phyloP scores from a whole-genome alignment of 1,140 invertebrate genomes.

The Sarcophaga bullata region DNA sequence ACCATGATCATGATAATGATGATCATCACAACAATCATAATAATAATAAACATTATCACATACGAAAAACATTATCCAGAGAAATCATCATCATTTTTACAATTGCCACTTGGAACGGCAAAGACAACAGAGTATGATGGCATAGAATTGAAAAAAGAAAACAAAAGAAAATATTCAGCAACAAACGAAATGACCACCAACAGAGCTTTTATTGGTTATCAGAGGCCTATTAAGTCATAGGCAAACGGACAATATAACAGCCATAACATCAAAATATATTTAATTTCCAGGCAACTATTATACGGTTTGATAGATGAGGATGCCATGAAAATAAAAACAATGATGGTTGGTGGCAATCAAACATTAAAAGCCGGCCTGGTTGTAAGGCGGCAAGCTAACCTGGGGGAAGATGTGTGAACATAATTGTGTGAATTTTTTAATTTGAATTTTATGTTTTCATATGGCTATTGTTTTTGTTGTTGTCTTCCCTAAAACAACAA shows the following conservation, averaged over 20 bases:
- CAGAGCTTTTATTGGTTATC: conserved; percentile 64
- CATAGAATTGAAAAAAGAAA: neutral
- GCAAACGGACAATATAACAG: neutral
- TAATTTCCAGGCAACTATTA: conserved; percentile 23
- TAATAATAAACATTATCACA: neutral
- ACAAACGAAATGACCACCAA: conserved; percentile 63
- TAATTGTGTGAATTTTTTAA: conserved; percentile 39
- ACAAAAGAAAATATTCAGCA: conserved; percentile 40
- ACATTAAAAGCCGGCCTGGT: neutral
- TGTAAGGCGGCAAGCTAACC: neutral
- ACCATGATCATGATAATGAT: neutral
- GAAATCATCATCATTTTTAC: conserved; percentile 9
- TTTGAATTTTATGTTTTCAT: conserved; percentile 31
- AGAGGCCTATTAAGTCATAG: conserved; percentile 65
- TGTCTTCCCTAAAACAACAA: neutral
- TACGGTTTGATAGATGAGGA: neutral
- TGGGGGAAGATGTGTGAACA: neutral
- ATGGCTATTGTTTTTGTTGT: no score
- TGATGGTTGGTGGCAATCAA: conserved; percentile 27
- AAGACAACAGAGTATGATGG: neutral
- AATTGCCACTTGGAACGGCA: conserved; percentile 37
- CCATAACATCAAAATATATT: conserved; percentile 7
- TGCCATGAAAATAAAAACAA: neutral
- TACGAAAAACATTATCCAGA: neutral
- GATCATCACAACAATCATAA: neutral